phyloP scores from a whole-genome alignment of 2,113 vertebrate genomes.

The Prolemur simus region DNA sequence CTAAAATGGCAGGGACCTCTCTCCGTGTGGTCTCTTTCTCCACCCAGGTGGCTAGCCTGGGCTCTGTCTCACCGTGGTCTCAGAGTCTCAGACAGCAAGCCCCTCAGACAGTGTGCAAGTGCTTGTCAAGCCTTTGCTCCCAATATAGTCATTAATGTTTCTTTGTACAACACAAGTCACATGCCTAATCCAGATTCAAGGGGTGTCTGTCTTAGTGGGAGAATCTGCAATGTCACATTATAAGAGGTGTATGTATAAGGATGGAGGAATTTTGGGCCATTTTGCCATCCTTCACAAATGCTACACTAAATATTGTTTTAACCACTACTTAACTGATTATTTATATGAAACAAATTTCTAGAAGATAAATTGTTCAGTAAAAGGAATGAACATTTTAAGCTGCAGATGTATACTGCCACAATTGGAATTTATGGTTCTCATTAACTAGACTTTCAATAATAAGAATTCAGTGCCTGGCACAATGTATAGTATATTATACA shows the following conservation, averaged over 20 bases:
- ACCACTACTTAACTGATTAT: background rate
- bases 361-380: background rate
- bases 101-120: background rate
- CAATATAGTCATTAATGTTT: background rate
- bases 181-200: background rate
- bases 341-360: background rate
- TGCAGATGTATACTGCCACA: background rate
- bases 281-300: background rate
- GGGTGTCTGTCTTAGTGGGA: background rate
- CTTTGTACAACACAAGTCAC: background rate
- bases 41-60: background rate
- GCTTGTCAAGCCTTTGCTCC: background rate
- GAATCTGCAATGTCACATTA: background rate
- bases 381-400: background rate
- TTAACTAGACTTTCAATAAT: background rate
- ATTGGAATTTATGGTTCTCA: background rate
- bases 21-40: accelerated
- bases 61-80: background rate
- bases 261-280: background rate
- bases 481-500: background rate
- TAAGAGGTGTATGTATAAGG: accelerated
- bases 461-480: background rate
- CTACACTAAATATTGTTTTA: background rate
- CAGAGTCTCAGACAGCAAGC: background rate
- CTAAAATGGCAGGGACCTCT: background rate